Evolutionary conservation across 2,888 invertebrate species (phyloP), one percentile per base, ranked within the genome.

Genomic region (Carpatolechia fugitivella): DNA sequence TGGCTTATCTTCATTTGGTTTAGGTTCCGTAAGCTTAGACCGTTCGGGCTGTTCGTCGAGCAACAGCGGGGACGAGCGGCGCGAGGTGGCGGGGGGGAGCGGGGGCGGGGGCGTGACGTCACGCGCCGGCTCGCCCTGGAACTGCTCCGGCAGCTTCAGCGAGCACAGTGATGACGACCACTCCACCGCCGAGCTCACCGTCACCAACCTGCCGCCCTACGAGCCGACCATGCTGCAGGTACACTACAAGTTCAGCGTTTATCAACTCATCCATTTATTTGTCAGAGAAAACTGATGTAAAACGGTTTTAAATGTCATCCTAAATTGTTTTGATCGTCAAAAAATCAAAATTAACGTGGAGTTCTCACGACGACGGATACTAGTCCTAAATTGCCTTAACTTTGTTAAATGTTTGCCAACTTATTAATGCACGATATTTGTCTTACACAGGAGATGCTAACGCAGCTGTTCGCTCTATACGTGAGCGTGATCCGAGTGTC

Each of bases 51-150:
- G 88, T 55, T 89, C 89, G 30, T 88, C 89, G 1, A 85, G 78
- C 63, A 85, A 82, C 64, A 88, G 86, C 61, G 79, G 78, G 41
- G 90, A 88, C 56, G 85, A 82, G 55, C 67, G 72, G 46, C 70
- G 79, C 7, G 81, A 80, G 40, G 51, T 50, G 49, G 73, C 73
- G 55, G 24, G 3, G 24, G 85, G 72, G 44, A 3, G 5, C 4
- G 73, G 74, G 55, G 24, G 3, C 3, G 85, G 72, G 44, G 11
- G 5, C 4, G 40, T 40, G 18, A 72, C 68, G 41, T 74, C 76
- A 58, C 82, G 89, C 29, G 86, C 88, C 30, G 72, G 68, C 10
- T 90, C 90, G 1, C 90, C 90, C 4, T 89, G 89, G 88, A 89
- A 90, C 77, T 86, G 85, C 0, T 87, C 87, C 6, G 80, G 78